Percentiles rank a stretch among this genome's conserved stretches.
These are phyloP conservation scores for Julus scandinavius DNA, from an alignment of 2,888 invertebrate species.

Conservation along the genomic window DNA sequence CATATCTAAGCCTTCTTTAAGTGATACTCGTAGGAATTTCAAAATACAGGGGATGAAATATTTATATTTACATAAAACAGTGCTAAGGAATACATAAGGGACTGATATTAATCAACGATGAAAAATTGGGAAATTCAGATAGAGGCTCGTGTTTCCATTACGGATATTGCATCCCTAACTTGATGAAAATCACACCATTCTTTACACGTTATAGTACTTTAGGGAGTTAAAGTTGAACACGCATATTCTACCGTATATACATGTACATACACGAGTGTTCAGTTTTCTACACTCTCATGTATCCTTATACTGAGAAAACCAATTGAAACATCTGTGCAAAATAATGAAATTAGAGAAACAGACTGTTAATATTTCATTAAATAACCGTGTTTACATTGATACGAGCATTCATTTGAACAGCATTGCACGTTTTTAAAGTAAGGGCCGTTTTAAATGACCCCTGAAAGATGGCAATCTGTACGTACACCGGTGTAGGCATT, in stretches of 20 bases:
- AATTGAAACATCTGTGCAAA: not conserved
- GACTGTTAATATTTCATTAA: no score
- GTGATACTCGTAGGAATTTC: conserved; percentile 32
- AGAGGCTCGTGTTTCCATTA: conserved; percentile 40
- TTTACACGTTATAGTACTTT: not conserved
- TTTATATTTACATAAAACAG: conserved; percentile 43
- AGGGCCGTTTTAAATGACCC: no score
- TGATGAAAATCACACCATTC: conserved; percentile 45
- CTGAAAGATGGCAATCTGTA: no score
- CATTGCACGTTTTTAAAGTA: no score
- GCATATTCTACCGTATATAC: not conserved
- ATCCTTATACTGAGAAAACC: not conserved
- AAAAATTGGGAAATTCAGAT: conserved; percentile 44
- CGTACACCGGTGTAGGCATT: no score
- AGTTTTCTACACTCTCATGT: no score
- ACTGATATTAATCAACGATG: conserved; percentile 45
- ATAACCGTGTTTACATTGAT: no score
- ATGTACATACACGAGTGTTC: not conserved
- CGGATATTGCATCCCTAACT: conserved; percentile 43
- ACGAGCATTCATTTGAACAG: no score
- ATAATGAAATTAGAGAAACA: no score
- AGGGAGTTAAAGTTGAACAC: conserved; percentile 20
- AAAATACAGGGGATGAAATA: conserved; percentile 10
- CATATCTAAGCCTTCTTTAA: conserved; percentile 30
- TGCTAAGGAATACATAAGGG: not conserved